These are phyloP conservation scores for Lycocorax pyrrhopterus DNA, from an alignment of 2,113 vertebrate genomes.

Conservation along the genomic window DNA sequence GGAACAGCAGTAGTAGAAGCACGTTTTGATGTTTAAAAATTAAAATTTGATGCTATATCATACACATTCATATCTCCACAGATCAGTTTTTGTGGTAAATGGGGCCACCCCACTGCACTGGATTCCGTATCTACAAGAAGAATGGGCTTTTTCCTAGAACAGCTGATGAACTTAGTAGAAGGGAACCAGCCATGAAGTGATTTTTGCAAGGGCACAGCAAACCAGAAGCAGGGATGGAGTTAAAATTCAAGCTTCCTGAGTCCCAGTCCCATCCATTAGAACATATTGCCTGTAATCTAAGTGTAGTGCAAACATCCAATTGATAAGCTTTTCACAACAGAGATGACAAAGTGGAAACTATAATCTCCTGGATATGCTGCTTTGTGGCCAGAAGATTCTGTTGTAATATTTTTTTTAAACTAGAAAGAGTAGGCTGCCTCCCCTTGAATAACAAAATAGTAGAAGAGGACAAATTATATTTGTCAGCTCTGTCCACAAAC, in stretches of 20 bases:
- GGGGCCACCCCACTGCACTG: neutral
- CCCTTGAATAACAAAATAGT: neutral
- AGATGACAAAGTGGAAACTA: conserved; percentile 12
- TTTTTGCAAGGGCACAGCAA: neutral
- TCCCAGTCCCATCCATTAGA: neutral
- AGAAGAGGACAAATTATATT: neutral
- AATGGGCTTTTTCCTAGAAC: neutral
- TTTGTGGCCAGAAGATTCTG: conserved; percentile 1
- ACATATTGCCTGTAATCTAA: neutral
- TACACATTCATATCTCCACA: neutral
- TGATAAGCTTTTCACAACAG: conserved; percentile 44
- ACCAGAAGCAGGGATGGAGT: neutral
- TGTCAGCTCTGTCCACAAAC: neutral
- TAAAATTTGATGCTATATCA: neutral
- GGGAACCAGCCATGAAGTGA: neutral
- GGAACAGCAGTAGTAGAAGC: neutral
- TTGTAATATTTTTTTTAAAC: neutral
- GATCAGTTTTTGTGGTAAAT: neutral
- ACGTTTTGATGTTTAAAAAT: neutral
- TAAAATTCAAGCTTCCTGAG: neutral
- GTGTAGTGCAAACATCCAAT: neutral
- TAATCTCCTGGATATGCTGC: conserved; percentile 15
- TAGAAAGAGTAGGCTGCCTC: neutral
- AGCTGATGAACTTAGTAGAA: neutral
- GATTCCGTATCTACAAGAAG: neutral